phyloP scores from a whole-genome alignment of 2,113 vertebrate genomes.

The Nerophis ophidion region DNA sequence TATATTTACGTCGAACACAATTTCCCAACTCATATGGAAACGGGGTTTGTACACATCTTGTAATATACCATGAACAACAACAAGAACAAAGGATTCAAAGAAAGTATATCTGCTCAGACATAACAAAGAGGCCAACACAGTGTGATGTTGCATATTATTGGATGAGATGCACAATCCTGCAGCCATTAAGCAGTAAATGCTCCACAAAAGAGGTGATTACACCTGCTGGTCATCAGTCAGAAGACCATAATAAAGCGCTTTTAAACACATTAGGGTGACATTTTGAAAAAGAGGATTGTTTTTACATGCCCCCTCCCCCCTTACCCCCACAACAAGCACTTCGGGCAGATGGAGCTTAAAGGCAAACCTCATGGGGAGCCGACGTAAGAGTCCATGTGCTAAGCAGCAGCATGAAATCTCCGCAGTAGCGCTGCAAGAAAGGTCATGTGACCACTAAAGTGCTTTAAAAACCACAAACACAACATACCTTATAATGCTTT shows the following conservation, averaged over 20 bases:
- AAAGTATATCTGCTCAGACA: background rate
- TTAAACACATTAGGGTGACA: conserved; percentile 41
- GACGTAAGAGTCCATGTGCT: conserved; percentile 33
- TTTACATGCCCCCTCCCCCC: conserved; percentile 39
- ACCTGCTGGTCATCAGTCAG: conserved; percentile 30
- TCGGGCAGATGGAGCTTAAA: conserved; percentile 63
- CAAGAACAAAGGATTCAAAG: too few species aligned
- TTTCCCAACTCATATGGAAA: too few species aligned
- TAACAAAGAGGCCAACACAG: background rate
- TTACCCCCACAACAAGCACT: conserved; percentile 42
- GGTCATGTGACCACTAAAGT: conserved; percentile 20
- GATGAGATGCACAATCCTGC: conserved; percentile 20
- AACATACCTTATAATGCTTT: background rate
- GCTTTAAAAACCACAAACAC: conserved; percentile 5
- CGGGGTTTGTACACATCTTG: too few species aligned
- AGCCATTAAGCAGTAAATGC: conserved; percentile 29
- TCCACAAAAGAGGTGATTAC: conserved; percentile 36
- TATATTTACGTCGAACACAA: too few species aligned
- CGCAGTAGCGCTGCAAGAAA: conserved; percentile 12
- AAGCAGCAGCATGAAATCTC: conserved; percentile 46
- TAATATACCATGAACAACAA: too few species aligned
- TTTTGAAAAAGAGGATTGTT: conserved; percentile 53
- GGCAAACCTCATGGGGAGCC: conserved; percentile 47
- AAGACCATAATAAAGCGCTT: conserved; percentile 52
- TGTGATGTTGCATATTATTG: conserved; percentile 12